A percentile compares a stretch with the other conserved stretches of the same genome.
phyloP scores from a whole-genome alignment of 64 coral and sea anemone genomes.

The Montipora sp. region DNA sequence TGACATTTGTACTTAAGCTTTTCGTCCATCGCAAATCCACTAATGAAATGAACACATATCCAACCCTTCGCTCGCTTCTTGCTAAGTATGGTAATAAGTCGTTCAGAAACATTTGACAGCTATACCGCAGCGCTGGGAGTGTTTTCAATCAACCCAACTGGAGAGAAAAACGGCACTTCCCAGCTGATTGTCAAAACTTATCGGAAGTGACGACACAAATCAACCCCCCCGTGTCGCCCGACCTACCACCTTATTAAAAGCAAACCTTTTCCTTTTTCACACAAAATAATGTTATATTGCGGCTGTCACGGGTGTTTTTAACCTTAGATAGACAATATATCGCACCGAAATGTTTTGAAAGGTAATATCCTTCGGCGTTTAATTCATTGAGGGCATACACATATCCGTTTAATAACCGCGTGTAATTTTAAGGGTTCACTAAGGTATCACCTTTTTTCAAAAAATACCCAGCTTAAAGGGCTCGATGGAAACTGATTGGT shows the following conservation, averaged over 20 bases:
- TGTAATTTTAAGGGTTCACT: background rate
- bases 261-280: background rate
- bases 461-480: background rate
- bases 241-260: background rate
- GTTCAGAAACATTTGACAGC: background rate
- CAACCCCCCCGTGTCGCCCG: background rate
- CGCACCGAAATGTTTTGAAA: background rate
- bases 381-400: background rate
- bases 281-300: background rate
- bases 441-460: background rate
- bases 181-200: background rate
- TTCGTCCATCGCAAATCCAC: background rate
- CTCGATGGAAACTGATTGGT: background rate
- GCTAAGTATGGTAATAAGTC: constrained; percentile 24
- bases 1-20: background rate
- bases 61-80: background rate
- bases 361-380: background rate
- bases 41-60: constrained; percentile 34
- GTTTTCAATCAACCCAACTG: background rate
- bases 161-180: background rate
- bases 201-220: background rate
- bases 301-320: background rate
- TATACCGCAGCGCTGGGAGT: background rate
- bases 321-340: background rate
- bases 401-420: background rate